A percentile compares a stretch with the other conserved stretches of the same genome.
Conservation (phyloP, 2,113 vertebrate genomes). For the Holacanthus passer region DNA sequence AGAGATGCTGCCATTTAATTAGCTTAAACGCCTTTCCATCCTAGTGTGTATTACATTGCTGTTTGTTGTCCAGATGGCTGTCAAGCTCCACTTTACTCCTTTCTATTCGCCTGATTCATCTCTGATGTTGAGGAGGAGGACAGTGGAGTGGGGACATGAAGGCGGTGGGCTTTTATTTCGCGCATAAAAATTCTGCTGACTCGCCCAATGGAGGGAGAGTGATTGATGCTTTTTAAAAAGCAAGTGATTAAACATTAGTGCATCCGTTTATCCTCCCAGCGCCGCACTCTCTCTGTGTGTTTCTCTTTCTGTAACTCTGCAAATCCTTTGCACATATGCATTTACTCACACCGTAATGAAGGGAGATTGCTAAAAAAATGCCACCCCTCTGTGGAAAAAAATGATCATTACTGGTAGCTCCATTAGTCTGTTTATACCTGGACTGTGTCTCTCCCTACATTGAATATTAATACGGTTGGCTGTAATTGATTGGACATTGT, state of each 20-base stretch:
- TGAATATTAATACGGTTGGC: slow-evolving; percentile 26
- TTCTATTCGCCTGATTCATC: slow-evolving; percentile 37
- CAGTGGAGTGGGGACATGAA: slow-evolving; percentile 22
- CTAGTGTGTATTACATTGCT: slow-evolving; percentile 4
- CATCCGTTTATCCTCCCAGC: slow-evolving; percentile 37
- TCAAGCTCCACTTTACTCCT: slow-evolving; percentile 41
- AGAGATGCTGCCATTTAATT: slow-evolving; percentile 39
- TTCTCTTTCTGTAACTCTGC: slow-evolving; percentile 2
- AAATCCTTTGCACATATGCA: slow-evolving; percentile 9
- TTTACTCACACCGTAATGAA: slow-evolving; percentile 6
- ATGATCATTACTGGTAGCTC: slow-evolving; percentile 1
- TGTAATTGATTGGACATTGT: slow-evolving; percentile 33
- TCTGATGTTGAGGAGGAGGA: slow-evolving; percentile 35
- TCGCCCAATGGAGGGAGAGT: slow-evolving; percentile 14
- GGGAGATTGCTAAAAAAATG: slow-evolving; percentile 5
- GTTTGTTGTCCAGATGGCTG: slow-evolving; percentile 41
- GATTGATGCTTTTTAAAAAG: slow-evolving; percentile 45
- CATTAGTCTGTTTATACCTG: slow-evolving; percentile 44
- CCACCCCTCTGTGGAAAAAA: background rate
- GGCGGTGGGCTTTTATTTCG: slow-evolving; percentile 36
- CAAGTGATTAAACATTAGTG: slow-evolving; percentile 40
- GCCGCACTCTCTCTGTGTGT: background rate
- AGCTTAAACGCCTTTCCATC: slow-evolving; percentile 15
- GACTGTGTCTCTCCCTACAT: slow-evolving; percentile 14
- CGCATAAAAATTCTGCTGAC: slow-evolving; percentile 27